phyloP scores from a whole-genome alignment of 92 coral and sea anemone species.

The Porites evermanni region DNA sequence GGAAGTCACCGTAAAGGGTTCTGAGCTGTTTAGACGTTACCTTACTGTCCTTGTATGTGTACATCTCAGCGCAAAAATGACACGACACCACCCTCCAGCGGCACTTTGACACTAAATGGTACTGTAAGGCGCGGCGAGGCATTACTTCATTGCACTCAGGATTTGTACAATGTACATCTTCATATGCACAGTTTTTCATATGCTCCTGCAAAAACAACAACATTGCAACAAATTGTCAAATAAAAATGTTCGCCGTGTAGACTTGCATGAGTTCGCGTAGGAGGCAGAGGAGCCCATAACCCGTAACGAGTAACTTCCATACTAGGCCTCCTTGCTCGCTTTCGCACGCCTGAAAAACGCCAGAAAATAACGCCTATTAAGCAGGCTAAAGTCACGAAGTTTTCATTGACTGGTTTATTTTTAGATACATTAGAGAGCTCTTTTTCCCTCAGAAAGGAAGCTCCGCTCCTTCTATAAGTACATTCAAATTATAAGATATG shows the following conservation, averaged over 20 bases:
- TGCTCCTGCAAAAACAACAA: slow-evolving; percentile 69
- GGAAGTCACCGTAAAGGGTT: background rate
- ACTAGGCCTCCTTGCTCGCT: too few species aligned
- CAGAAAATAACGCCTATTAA: too few species aligned
- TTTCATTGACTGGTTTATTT: too few species aligned
- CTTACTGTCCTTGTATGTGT: slow-evolving; percentile 97
- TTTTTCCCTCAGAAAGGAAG: too few species aligned
- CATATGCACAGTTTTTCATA: slow-evolving; percentile 89
- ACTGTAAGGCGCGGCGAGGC: slow-evolving; percentile 87
- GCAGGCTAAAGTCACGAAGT: too few species aligned
- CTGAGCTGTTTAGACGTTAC: slow-evolving; percentile 37
- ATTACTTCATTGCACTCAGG: slow-evolving; percentile 92
- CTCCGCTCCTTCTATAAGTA: too few species aligned
- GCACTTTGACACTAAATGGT: slow-evolving; percentile 94
- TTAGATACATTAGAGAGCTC: too few species aligned
- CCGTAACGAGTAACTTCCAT: too few species aligned
- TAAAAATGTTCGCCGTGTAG: background rate
- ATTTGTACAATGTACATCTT: slow-evolving; percentile 94
- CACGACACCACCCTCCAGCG: slow-evolving; percentile 97
- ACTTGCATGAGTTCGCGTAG: background rate
- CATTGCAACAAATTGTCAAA: background rate
- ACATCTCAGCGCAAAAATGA: slow-evolving; percentile 94
- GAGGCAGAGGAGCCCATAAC: too few species aligned
- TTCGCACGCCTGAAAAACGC: too few species aligned
- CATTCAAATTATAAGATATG: too few species aligned